A percentile compares a stretch with the other conserved stretches of the same genome.
Conservation (phyloP, 2,113 vertebrate species). For the Crotalus helleri region DNA sequence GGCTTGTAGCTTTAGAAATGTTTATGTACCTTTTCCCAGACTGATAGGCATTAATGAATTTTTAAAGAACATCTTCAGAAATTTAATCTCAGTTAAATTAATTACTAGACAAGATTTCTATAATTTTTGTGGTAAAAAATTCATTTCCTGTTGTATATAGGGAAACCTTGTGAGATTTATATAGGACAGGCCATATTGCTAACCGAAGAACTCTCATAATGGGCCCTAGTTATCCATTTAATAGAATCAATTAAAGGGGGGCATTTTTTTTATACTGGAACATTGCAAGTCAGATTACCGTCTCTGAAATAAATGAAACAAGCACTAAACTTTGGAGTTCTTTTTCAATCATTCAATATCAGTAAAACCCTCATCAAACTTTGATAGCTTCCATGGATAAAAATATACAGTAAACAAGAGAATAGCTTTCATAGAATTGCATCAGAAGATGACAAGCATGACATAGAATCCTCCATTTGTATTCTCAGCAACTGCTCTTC, state of each 20-base stretch:
- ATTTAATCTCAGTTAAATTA: background rate
- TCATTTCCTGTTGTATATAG: background rate
- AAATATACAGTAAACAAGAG: background rate
- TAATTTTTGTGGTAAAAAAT: background rate
- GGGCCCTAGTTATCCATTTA: background rate
- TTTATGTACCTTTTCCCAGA: background rate
- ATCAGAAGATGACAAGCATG: background rate
- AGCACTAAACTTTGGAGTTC: background rate
- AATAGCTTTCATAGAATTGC: background rate
- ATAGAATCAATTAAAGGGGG: background rate
- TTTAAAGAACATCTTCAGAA: background rate
- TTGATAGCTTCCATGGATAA: background rate
- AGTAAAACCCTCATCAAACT: background rate
- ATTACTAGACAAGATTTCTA: background rate
- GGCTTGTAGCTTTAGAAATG: background rate
- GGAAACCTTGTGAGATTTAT: background rate
- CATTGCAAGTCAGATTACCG: background rate
- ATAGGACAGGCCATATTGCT: background rate
- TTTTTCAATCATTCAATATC: background rate
- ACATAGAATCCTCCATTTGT: background rate
- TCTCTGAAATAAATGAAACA: background rate
- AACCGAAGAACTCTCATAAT: background rate
- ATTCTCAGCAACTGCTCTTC: background rate
- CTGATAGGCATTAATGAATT: background rate
- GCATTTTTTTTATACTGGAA: background rate